A percentile compares a stretch with the other conserved stretches of the same genome.
Conservation (phyloP, 1,140 invertebrate genomes). For the Drosophila tristis region DNA sequence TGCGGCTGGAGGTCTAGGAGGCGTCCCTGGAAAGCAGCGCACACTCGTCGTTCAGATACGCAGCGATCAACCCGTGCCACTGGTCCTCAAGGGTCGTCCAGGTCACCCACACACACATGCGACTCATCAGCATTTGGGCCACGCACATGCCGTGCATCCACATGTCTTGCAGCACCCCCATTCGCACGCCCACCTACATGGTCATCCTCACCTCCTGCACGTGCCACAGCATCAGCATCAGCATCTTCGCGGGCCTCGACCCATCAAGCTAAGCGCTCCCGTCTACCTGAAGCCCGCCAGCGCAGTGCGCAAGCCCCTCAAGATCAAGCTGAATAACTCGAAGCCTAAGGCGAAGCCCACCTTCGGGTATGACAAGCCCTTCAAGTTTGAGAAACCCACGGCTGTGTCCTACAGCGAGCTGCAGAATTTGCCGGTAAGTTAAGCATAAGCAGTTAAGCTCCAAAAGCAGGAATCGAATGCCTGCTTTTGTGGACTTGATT, state of each 20-base stretch:
- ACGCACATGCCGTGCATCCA: conserved; percentile 30
- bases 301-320: conserved; percentile 67
- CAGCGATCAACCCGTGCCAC: conserved; percentile 76
- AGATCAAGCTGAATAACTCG: conserved; percentile 70
- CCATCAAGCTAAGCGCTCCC: conserved; percentile 62
- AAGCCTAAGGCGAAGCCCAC: conserved; percentile 68
- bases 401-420: conserved; percentile 62
- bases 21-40: conserved; percentile 51
- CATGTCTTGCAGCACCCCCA: conserved; percentile 35
- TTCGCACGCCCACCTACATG: conserved; percentile 41
- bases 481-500: neutral
- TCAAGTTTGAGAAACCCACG: conserved; percentile 73
- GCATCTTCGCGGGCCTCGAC: conserved; percentile 47
- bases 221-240: conserved; percentile 39
- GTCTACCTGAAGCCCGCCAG: conserved; percentile 60
- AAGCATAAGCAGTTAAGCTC: neutral
- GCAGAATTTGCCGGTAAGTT: conserved; percentile 77
- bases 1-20: neutral
- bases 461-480: neutral
- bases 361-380: conserved; percentile 76
- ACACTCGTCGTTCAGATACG: conserved; percentile 80
- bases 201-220: conserved; percentile 48
- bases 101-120: conserved; percentile 45
- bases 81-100: conserved; percentile 72
- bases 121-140: conserved; percentile 39